Conservation (phyloP, 2,113 vertebrate species). For the Pholis gunnellus region DNA sequence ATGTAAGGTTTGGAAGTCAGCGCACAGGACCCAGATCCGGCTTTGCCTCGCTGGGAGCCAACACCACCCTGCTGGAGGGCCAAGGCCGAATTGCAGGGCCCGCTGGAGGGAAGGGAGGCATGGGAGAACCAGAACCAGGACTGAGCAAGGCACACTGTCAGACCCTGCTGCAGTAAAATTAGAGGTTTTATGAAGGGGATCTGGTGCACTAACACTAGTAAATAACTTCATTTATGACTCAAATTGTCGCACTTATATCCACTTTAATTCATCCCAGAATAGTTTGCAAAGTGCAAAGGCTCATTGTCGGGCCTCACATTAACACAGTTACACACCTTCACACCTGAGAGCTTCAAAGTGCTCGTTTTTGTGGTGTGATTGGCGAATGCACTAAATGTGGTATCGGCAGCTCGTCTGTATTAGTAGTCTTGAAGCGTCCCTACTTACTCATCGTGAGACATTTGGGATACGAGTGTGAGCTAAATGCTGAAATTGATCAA, state of each 20-base stretch:
- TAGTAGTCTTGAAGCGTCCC: background rate
- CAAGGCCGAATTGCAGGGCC: background rate
- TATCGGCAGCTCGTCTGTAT: background rate
- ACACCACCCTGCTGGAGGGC: too few species aligned
- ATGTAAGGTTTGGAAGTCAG: constrained; percentile 12
- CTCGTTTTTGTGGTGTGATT: constrained; percentile 10
- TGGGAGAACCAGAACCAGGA: background rate
- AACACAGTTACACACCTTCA: background rate
- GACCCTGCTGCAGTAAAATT: background rate
- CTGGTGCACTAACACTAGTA: too few species aligned
- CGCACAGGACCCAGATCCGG: too few species aligned
- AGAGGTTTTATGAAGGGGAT: background rate
- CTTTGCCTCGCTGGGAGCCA: too few species aligned
- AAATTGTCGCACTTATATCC: background rate
- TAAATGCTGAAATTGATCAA: background rate
- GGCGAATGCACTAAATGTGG: background rate
- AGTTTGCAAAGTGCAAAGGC: background rate
- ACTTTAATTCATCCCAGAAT: background rate
- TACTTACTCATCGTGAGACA: constrained; percentile 16
- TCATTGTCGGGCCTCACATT: background rate
- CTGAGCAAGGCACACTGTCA: background rate
- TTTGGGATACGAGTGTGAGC: constrained; percentile 9
- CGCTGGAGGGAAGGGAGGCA: background rate
- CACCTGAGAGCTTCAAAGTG: constrained; percentile 28
- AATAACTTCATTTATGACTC: background rate